Evolutionary conservation across 2,113 vertebrate species (phyloP).

Genomic region (Microtus pennsylvanicus): DNA sequence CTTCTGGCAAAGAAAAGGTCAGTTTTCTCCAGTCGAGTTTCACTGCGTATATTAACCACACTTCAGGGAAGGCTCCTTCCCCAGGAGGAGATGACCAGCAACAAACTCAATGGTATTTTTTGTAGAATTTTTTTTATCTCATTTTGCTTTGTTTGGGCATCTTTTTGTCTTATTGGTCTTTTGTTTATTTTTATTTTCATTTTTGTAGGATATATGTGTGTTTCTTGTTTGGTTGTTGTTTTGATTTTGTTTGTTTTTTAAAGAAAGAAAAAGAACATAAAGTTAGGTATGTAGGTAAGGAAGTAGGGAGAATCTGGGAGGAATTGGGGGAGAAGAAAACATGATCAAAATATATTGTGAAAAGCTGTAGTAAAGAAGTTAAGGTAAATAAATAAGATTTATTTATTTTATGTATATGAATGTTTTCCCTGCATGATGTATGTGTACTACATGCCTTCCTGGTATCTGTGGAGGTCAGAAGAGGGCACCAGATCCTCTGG

Average conservation of each 20-base stretch:
- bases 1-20: background rate
- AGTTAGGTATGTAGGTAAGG: background rate
- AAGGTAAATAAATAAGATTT: background rate
- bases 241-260: background rate
- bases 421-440: background rate
- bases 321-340: background rate
- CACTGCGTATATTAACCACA: background rate
- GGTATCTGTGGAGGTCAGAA: background rate
- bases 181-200: background rate
- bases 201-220: background rate
- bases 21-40: background rate
- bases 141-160: background rate
- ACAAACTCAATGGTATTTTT: background rate
- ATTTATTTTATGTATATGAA: background rate
- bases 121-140: background rate
- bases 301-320: background rate
- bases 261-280: background rate
- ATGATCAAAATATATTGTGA: background rate
- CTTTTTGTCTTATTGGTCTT: background rate
- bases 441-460: background rate
- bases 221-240: background rate
- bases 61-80: background rate
- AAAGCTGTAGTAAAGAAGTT: background rate
- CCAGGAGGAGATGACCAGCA: background rate
- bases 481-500: background rate